Evolutionary conservation across 2,888 invertebrate species (phyloP), one percentile per base, ranked within the genome.

Genomic region (Toxonevra muliebris): DNA sequence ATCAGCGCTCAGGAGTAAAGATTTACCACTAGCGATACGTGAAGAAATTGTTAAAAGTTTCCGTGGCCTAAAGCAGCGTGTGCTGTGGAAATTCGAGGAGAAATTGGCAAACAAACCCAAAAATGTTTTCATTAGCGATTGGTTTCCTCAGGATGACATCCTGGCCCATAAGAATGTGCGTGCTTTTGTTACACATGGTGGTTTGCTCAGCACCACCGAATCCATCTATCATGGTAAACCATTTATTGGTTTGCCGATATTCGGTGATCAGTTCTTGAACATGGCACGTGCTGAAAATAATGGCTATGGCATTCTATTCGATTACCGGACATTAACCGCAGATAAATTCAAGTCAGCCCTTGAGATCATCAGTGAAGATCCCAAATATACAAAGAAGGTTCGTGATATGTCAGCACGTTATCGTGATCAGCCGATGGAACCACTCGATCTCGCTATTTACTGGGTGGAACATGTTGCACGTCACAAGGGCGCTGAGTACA

Each of bases 191-290:
- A 83, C 84, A 1, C 86, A 86, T 59, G 85, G 84, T n/a, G 86
- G 86, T 1, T 62, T 85, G 13, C 73, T 86, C 10, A 85, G 86
- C 69, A 81, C 82, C 4, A 83, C 79, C 1, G 86, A 86, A 75
- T 77, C 85, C 0, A 70, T 85, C n/a, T 82, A 82, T 61, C 79
- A 83, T 69, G 86, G 84, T 3, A 82, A 84, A 19, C 86, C 86
- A 1, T 70, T 85, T 7, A 66, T 87, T 19, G 85, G 84, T 2
- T 80, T 87, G 57, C 87, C 87, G 1, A 75, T 87, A 40, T 84
- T 84, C 63, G 84, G 78, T 1, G 87, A 87, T 75, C 87, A 87
- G 75, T 77, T 80, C 63, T 71, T 83, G 54, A 87, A 87, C 72
- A 83, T 86, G 73, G 78, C 74, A 2, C 79, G 80, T 48, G 83